Percentiles rank a stretch among this genome's conserved stretches.
phyloP scores from a whole-genome alignment of 2,888 invertebrate species.

The Syrphus vitripennis region DNA sequence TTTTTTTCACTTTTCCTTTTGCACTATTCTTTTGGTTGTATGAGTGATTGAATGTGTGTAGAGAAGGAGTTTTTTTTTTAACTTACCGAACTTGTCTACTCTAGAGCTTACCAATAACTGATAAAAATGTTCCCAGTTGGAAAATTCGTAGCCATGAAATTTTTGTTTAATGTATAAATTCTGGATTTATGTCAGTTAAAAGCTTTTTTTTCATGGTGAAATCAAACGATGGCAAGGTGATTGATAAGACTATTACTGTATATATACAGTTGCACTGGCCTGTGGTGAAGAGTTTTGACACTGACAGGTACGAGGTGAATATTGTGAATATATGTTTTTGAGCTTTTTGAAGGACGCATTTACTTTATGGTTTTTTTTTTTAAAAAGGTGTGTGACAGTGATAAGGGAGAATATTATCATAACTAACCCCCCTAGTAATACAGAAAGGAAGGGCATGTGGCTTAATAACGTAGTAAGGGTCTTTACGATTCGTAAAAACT shows the following conservation, averaged over 20 bases:
- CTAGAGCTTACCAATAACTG: slow-evolving; percentile 65
- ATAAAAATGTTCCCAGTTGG: slow-evolving; percentile 61
- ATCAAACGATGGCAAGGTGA: background rate
- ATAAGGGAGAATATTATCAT: background rate
- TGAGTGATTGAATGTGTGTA: background rate
- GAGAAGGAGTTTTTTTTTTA: slow-evolving; percentile 14
- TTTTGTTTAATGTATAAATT: background rate
- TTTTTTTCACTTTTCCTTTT: slow-evolving; percentile 27
- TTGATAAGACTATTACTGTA: slow-evolving; percentile 38
- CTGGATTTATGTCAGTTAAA: slow-evolving; percentile 19
- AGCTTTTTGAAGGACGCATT: slow-evolving; percentile 17
- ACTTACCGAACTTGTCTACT: slow-evolving; percentile 55
- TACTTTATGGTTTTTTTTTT: background rate
- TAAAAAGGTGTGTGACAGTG: background rate
- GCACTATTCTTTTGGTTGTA: background rate
- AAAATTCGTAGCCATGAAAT: slow-evolving; percentile 29
- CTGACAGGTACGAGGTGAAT: slow-evolving; percentile 59
- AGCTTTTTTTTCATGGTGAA: slow-evolving; percentile 40
- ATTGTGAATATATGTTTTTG: no score
- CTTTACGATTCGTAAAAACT: background rate
- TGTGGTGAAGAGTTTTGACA: slow-evolving; percentile 29
- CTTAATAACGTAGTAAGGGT: background rate
- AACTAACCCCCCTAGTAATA: background rate
- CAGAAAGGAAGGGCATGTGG: background rate
- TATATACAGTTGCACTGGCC: no score